Conservation (phyloP, 2,888 invertebrate genomes). For the Diplolepis rosae region DNA sequence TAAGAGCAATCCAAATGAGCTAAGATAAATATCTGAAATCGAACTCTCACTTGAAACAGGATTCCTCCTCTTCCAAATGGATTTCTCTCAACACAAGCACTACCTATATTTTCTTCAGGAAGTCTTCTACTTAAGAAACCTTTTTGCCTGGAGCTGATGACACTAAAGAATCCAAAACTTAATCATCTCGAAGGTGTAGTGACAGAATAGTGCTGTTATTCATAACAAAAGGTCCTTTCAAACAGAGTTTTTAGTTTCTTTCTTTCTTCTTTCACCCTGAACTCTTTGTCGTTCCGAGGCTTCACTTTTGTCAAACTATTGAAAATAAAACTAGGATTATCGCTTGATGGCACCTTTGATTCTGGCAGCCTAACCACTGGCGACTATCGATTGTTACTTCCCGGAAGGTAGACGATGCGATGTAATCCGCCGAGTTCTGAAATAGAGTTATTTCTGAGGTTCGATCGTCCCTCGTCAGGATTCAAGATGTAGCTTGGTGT, state of each 20-base stretch:
- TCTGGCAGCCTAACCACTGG: constrained; percentile 49
- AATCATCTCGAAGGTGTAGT: constrained; percentile 29
- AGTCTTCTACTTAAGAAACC: constrained; percentile 24
- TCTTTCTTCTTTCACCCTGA: constrained; percentile 9
- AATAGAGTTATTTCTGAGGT: constrained; percentile 63
- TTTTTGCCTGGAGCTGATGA: constrained; percentile 19
- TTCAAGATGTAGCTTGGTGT: not conserved
- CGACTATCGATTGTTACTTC: constrained; percentile 59
- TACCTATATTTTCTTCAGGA: constrained; percentile 9
- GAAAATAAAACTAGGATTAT: constrained; percentile 30
- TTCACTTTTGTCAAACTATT: constrained; percentile 30
- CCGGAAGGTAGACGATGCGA: constrained; percentile 53
- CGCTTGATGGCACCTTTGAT: constrained; percentile 39
- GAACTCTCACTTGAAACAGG: constrained; percentile 4
- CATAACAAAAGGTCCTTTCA: constrained; percentile 29
- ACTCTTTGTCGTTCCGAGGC: constrained; percentile 26
- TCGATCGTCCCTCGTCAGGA: constrained; percentile 49
- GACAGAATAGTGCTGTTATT: constrained; percentile 25
- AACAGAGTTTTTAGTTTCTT: constrained; percentile 29
- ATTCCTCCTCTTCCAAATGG: constrained; percentile 4
- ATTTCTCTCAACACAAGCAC: constrained; percentile 6
- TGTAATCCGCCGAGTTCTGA: constrained; percentile 57
- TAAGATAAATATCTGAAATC: constrained; percentile 14
- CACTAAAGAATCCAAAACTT: constrained; percentile 25
- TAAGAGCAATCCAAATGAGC: constrained; percentile 12